These are phyloP conservation scores for Daubentonia madagascariensis DNA, from an alignment of 2,113 vertebrate species.

Conservation along the genomic window DNA sequence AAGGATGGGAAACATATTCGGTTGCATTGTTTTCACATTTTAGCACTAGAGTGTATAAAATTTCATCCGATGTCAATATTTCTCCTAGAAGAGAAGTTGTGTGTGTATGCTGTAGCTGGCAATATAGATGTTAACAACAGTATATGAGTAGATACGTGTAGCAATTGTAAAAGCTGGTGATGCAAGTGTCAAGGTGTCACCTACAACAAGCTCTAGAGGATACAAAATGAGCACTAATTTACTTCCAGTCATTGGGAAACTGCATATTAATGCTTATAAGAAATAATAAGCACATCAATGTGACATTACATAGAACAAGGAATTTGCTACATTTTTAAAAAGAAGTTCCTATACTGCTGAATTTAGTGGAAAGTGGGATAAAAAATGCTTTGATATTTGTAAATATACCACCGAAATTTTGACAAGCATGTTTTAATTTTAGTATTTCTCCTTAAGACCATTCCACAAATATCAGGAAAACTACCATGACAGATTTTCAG, in stretches of 20 bases:
- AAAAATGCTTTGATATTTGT: background rate
- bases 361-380: background rate
- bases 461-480: background rate
- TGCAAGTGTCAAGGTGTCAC: background rate
- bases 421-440: background rate
- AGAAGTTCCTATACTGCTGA: background rate
- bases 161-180: background rate
- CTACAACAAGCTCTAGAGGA: background rate
- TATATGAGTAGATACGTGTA: rapidly evolving
- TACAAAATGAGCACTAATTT: background rate
- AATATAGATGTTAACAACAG: background rate
- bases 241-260: background rate
- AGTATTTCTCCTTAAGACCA: background rate
- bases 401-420: background rate
- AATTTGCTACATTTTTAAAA: background rate
- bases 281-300: background rate
- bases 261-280: background rate
- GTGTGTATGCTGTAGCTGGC: background rate
- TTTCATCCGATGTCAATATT: background rate
- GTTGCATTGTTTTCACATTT: background rate
- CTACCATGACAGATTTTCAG: background rate
- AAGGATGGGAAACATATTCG: background rate
- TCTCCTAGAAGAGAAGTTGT: background rate
- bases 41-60: background rate
- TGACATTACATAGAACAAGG: background rate